phyloP scores from a whole-genome alignment of 2,888 invertebrate genomes.

The Caenorhabditis uteleia region DNA sequence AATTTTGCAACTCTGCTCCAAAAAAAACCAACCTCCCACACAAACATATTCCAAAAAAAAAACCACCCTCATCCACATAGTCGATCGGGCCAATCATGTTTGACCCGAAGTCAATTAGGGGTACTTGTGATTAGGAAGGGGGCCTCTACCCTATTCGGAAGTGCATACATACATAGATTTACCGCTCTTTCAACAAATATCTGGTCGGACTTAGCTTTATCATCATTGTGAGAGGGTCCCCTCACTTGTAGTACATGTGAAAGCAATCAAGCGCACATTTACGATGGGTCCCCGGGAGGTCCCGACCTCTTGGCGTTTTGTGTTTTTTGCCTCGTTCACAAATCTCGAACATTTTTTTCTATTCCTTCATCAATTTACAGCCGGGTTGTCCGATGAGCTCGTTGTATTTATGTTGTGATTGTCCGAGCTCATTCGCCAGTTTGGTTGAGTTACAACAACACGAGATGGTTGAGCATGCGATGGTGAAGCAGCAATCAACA shows the following conservation, averaged over 20 bases:
- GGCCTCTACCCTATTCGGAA: background rate
- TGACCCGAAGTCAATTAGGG: too few species aligned
- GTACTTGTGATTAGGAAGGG: too few species aligned
- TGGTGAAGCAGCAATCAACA: constrained; percentile 6
- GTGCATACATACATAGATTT: background rate
- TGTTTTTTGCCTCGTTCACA: background rate
- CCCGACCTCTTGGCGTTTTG: background rate
- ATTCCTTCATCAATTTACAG: background rate
- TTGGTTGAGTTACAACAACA: constrained; percentile 27
- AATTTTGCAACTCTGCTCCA: too few species aligned
- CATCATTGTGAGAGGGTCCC: background rate
- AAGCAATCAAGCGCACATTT: constrained; percentile 32
- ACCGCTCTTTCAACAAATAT: background rate
- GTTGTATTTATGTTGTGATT: constrained; percentile 33
- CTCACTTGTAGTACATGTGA: constrained; percentile 19
- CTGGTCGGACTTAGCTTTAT: background rate
- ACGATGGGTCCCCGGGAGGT: constrained; percentile 26
- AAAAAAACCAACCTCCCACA: too few species aligned
- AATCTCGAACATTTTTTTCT: background rate
- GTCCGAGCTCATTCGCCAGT: constrained; percentile 25
- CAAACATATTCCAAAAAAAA: too few species aligned
- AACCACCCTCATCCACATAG: too few species aligned
- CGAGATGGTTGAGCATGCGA: constrained; percentile 16
- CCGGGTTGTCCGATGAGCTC: constrained; percentile 16
- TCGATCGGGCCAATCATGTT: too few species aligned